phyloP scores from a whole-genome alignment of 2,888 invertebrate genomes.

The Agrotis exclamationis region DNA sequence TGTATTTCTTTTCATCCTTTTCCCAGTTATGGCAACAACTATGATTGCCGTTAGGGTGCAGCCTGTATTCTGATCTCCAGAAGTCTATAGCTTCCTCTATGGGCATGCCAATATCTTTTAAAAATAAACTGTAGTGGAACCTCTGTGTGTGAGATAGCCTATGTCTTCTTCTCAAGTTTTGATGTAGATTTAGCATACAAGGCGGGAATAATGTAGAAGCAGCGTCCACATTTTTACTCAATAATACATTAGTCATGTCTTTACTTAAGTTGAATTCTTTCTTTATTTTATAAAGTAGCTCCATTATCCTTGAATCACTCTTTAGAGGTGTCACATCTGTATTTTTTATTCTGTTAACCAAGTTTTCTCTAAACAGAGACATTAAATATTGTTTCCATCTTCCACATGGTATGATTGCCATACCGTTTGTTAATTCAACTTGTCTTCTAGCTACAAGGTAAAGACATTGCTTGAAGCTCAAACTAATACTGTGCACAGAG shows the following conservation, averaged over 20 bases:
- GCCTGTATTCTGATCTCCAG: conserved; percentile 93
- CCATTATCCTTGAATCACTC: conserved; percentile 81
- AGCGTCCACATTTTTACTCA: conserved; percentile 83
- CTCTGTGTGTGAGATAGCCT: conserved; percentile 92
- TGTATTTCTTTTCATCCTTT: conserved; percentile 91
- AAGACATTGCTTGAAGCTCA: conserved; percentile 91
- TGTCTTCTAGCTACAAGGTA: conserved; percentile 88
- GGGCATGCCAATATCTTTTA: conserved; percentile 94
- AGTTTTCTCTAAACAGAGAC: conserved; percentile 86
- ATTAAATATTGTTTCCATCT: conserved; percentile 89
- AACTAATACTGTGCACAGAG: conserved; percentile 75
- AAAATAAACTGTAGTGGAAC: conserved; percentile 93
- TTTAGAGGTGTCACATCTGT: conserved; percentile 73
- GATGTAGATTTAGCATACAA: conserved; percentile 93
- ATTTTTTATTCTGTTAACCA: conserved; percentile 77
- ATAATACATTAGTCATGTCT: conserved; percentile 63
- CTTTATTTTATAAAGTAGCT: conserved; percentile 76
- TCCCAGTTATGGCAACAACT: conserved; percentile 93
- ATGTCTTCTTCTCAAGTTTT: conserved; percentile 89
- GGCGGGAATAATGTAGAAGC: conserved; percentile 90
- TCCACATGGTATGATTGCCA: conserved; percentile 89
- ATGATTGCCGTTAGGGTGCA: conserved; percentile 83
- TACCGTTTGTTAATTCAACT: conserved; percentile 89
- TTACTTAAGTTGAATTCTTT: conserved; percentile 66
- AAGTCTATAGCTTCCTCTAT: conserved; percentile 92